Evolutionary conservation across 2,797 vertebrate genomes (phyloP).

Genomic region (Ammospiza maritima): DNA sequence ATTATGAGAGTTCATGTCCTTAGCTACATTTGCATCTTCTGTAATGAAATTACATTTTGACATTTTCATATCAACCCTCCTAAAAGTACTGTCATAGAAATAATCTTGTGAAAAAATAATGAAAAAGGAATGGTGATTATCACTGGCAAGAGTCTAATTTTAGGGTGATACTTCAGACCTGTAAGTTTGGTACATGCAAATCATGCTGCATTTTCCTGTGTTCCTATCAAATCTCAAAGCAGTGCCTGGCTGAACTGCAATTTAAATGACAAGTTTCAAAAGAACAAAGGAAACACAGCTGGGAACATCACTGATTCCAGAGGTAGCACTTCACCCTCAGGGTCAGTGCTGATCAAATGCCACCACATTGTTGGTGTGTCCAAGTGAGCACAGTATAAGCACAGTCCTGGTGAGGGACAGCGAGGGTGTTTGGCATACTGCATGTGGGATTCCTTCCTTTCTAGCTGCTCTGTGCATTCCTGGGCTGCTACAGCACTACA

Average conservation of each 20-base stretch:
- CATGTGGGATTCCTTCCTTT: not conserved
- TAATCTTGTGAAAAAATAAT: not conserved
- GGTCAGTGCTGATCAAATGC: not conserved
- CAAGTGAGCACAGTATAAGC: not conserved
- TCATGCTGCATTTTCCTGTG: not conserved
- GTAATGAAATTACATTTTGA: not conserved
- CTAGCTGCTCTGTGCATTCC: not conserved
- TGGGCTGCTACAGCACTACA: not conserved
- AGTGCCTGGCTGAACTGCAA: not conserved
- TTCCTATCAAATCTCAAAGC: not conserved
- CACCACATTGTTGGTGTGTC: not conserved
- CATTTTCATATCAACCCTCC: not conserved
- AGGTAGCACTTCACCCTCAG: not conserved
- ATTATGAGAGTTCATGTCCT: not conserved
- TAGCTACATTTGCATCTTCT: not conserved
- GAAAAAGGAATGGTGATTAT: not conserved
- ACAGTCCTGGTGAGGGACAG: not conserved
- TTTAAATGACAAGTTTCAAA: not conserved
- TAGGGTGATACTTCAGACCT: not conserved
- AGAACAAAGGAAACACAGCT: not conserved
- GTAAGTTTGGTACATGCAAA: not conserved
- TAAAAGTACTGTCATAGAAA: not conserved
- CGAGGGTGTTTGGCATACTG: not conserved
- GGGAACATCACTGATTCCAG: not conserved
- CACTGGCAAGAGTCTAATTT: not conserved